phyloP scores from a whole-genome alignment of 2,113 vertebrate genomes.

The Petaurus breviceps region DNA sequence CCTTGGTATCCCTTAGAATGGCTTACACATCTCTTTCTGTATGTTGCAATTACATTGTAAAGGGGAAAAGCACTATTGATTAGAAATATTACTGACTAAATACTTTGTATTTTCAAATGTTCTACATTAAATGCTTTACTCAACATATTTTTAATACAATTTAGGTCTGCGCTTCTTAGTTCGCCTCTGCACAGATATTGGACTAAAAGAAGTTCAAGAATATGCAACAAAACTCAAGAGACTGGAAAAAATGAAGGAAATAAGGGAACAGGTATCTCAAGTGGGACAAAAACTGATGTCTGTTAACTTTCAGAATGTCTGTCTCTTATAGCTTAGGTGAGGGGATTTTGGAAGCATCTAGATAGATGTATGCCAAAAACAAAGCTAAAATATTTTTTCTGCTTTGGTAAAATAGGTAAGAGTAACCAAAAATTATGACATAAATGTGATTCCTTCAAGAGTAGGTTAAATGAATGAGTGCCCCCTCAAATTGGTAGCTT shows the following conservation, averaged over 20 bases:
- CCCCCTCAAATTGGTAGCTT: neutral
- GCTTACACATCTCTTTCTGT: neutral
- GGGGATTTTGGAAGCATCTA: neutral
- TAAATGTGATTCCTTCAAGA: constrained; percentile 34
- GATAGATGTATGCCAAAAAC: constrained; percentile 1
- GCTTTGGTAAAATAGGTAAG: neutral
- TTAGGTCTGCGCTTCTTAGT: constrained; percentile 94
- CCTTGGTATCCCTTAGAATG: neutral
- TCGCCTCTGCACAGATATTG: constrained; percentile 95
- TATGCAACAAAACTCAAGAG: constrained; percentile 95
- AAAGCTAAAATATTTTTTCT: constrained; percentile 19
- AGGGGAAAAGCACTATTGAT: neutral
- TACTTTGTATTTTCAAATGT: constrained; percentile 16
- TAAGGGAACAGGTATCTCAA: constrained; percentile 92
- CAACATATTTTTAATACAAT: constrained; percentile 57
- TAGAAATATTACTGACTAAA: neutral
- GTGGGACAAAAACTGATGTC: constrained; percentile 31
- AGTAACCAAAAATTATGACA: constrained; percentile 38
- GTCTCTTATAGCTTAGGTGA: constrained; percentile 32
- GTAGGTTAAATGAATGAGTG: constrained; percentile 9
- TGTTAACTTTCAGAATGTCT: constrained; percentile 60
- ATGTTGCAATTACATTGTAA: neutral
- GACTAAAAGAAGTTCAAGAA: constrained; percentile 95
- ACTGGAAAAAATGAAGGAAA: constrained; percentile 95
- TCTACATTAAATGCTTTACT: neutral